phyloP scores from a whole-genome alignment of 2,797 vertebrate species.

The Spondyliosoma cantharus region DNA sequence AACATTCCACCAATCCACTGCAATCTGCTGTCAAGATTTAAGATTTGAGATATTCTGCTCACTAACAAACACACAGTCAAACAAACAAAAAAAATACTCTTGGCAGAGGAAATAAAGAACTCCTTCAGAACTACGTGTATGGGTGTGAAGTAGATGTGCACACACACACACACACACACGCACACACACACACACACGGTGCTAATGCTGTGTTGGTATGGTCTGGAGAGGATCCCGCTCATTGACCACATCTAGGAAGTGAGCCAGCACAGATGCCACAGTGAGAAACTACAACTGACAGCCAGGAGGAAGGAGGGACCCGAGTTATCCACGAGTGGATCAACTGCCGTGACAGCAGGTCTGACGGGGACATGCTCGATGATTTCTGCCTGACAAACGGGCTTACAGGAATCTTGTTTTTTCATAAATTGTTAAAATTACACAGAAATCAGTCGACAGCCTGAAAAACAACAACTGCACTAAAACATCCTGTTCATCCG shows the following conservation, averaged over 20 bases:
- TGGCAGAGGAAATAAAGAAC: conserved; percentile 34
- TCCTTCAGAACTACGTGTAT: conserved; percentile 17
- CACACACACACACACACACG: conserved; percentile 3
- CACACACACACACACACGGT: conserved; percentile 13
- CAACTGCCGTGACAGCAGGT: conserved; percentile 31
- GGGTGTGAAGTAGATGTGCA: conserved; percentile 28
- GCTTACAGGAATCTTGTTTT: not conserved
- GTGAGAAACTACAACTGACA: conserved; percentile 57
- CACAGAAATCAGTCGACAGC: not conserved
- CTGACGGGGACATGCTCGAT: conserved; percentile 2
- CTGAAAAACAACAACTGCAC: not conserved
- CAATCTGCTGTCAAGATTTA: conserved; percentile 36
- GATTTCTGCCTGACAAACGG: conserved; percentile 7
- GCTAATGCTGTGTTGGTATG: conserved; percentile 37
- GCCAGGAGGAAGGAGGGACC: conserved; percentile 45
- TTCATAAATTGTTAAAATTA: not conserved
- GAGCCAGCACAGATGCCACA: conserved; percentile 73
- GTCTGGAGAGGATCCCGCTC: conserved; percentile 49
- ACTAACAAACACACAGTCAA: conserved; percentile 25
- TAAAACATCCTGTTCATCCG: not conserved
- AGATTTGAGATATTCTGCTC: conserved; percentile 29
- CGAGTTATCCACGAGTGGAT: conserved; percentile 38
- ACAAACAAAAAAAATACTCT: conserved; percentile 40
- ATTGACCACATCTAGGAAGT: conserved; percentile 68
- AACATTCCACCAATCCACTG: conserved; percentile 18